These are phyloP conservation scores for Lydus trimaculatus DNA, from an alignment of 2,888 invertebrate species.

Conservation along the genomic window DNA sequence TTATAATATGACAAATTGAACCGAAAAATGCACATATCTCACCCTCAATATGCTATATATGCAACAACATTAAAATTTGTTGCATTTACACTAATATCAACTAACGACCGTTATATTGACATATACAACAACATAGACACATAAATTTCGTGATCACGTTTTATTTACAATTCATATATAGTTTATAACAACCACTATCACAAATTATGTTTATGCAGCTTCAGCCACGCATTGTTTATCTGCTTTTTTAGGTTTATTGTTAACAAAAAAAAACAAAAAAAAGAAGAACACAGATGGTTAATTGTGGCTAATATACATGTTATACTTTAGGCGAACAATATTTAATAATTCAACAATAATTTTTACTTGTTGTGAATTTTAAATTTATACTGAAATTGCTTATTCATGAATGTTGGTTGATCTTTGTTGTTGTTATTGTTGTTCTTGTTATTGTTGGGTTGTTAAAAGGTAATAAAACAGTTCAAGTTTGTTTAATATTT, in stretches of 20 bases:
- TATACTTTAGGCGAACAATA: background rate
- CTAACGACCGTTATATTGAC: conserved; percentile 3
- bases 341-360: background rate
- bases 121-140: background rate
- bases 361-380: background rate
- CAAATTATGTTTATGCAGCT: background rate
- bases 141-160: background rate
- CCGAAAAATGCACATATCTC: conserved; percentile 26
- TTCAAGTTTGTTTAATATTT: background rate
- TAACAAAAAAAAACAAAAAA: background rate
- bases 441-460: background rate
- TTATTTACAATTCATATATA: background rate
- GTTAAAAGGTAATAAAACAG: background rate
- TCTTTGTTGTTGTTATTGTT: background rate
- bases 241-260: too few relatives aligned
- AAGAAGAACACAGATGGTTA: background rate
- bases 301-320: background rate
- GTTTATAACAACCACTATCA: background rate
- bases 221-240: background rate
- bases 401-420: background rate
- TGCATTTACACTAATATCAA: conserved; percentile 13
- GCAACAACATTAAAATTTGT: conserved; percentile 16
- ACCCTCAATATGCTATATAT: conserved; percentile 14
- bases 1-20: conserved; percentile 38
- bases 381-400: background rate